Evolutionary conservation across 2,113 vertebrate genomes (phyloP).

Genomic region (Lota lota): DNA sequence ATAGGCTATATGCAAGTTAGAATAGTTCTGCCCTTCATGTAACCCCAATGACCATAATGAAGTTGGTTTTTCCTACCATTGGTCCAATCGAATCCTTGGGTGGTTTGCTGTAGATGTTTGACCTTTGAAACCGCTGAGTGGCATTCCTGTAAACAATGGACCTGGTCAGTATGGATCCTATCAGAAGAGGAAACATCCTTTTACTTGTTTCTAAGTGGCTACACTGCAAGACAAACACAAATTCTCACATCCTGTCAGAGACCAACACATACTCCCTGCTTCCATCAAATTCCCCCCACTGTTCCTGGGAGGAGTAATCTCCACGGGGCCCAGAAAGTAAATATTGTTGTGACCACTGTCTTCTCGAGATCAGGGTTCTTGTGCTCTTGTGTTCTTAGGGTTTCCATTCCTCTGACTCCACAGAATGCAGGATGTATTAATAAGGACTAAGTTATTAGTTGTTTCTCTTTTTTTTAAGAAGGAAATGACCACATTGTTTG

Average conservation of each 20-base stretch:
- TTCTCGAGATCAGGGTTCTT: slow-evolving; percentile 21
- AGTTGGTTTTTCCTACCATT: slow-evolving; percentile 63
- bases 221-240: slow-evolving; percentile 25
- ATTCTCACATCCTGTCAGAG: slow-evolving; percentile 52
- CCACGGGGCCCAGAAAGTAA: slow-evolving; percentile 38
- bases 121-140: slow-evolving; percentile 35
- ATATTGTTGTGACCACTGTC: slow-evolving; percentile 19
- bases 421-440: neutral
- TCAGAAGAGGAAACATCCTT: slow-evolving; percentile 56
- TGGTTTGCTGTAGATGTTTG: slow-evolving; percentile 69
- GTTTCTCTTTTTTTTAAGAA: too few relatives aligned
- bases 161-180: slow-evolving; percentile 18
- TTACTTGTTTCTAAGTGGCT: slow-evolving; percentile 3
- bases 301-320: slow-evolving; percentile 56
- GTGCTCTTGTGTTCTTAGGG: neutral
- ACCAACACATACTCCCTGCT: slow-evolving; percentile 27
- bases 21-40: too few relatives aligned
- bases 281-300: slow-evolving; percentile 48
- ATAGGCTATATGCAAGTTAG: too few relatives aligned
- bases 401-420: slow-evolving; percentile 1
- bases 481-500: too few relatives aligned
- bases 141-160: slow-evolving; percentile 15
- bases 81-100: slow-evolving; percentile 69
- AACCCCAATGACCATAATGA: neutral
- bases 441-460: neutral